These are phyloP conservation scores for Lampris incognitus DNA, from an alignment of 2,113 vertebrate genomes.

Conservation along the genomic window DNA sequence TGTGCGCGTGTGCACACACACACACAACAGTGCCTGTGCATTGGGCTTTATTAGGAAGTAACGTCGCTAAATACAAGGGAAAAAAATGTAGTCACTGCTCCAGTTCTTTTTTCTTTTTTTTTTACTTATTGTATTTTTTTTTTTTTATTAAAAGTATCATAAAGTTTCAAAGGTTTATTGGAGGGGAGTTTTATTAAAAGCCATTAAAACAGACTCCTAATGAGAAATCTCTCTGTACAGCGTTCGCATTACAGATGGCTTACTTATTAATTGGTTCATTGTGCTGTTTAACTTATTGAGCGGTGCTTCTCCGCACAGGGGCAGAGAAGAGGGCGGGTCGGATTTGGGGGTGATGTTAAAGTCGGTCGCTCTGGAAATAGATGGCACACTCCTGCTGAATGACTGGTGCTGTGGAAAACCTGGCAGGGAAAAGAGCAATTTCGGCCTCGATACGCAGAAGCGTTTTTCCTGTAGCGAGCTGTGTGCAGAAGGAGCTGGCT, in stretches of 20 bases:
- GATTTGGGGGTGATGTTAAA: constrained; percentile 10
- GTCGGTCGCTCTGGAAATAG: constrained; percentile 46
- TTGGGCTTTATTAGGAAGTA: constrained; percentile 21
- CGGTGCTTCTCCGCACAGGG: constrained; percentile 31
- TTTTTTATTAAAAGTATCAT: constrained; percentile 52
- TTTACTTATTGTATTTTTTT: background rate
- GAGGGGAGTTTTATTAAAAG: constrained; percentile 64
- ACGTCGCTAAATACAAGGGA: constrained; percentile 30
- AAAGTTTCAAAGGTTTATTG: constrained; percentile 60
- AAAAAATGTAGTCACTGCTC: constrained; percentile 30
- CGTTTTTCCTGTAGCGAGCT: constrained; percentile 45
- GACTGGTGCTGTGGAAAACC: constrained; percentile 51
- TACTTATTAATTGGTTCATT: constrained; percentile 69
- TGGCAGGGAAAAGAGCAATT: constrained; percentile 37
- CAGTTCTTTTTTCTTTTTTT: constrained; percentile 40
- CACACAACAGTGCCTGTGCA: no score
- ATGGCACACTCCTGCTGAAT: constrained; percentile 53
- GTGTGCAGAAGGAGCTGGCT: constrained; percentile 40
- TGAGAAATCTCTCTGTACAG: constrained; percentile 52
- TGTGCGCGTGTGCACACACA: constrained; percentile 2
- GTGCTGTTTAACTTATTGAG: constrained; percentile 58
- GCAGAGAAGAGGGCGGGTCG: constrained; percentile 16
- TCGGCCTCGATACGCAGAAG: constrained; percentile 32
- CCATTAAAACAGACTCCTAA: constrained; percentile 51
- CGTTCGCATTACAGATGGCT: constrained; percentile 50